A percentile compares a stretch with the other conserved stretches of the same genome.
Conservation (phyloP, 2,797 vertebrate genomes). For the Scolopax rusticola region DNA sequence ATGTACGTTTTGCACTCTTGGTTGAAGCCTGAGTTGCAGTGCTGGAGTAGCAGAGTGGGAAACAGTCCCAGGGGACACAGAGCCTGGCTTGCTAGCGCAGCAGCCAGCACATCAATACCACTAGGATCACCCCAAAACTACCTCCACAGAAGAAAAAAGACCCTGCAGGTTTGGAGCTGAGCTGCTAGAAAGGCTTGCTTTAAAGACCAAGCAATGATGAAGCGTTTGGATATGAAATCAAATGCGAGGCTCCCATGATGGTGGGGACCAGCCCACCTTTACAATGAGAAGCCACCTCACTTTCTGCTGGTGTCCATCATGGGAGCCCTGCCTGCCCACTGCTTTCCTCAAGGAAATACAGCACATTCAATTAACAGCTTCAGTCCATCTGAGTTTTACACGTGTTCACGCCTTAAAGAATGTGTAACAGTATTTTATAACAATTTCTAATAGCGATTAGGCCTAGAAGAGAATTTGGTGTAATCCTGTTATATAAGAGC, state of each 20-base stretch:
- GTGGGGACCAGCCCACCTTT: not conserved
- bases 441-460: constrained; percentile 32
- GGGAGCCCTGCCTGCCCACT: not conserved
- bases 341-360: not conserved
- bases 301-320: not conserved
- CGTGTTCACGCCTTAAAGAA: not conserved
- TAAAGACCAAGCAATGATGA: not conserved
- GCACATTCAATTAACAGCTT: not conserved
- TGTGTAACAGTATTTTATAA: constrained; percentile 6
- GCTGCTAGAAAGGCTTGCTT: not conserved
- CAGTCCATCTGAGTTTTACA: not conserved
- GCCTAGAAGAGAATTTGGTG: not conserved
- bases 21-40: not conserved
- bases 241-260: not conserved
- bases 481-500: constrained; percentile 42
- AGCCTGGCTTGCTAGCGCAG: not conserved
- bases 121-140: not conserved
- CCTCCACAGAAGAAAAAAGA: not conserved
- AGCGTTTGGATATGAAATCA: not conserved
- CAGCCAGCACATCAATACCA: fast-evolving
- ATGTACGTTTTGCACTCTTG: fast-evolving
- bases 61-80: not conserved
- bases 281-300: not conserved
- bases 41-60: not conserved
- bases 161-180: not conserved